These are phyloP conservation scores for Idaea dimidiata DNA, from an alignment of 2,888 invertebrate species.

Conservation along the genomic window DNA sequence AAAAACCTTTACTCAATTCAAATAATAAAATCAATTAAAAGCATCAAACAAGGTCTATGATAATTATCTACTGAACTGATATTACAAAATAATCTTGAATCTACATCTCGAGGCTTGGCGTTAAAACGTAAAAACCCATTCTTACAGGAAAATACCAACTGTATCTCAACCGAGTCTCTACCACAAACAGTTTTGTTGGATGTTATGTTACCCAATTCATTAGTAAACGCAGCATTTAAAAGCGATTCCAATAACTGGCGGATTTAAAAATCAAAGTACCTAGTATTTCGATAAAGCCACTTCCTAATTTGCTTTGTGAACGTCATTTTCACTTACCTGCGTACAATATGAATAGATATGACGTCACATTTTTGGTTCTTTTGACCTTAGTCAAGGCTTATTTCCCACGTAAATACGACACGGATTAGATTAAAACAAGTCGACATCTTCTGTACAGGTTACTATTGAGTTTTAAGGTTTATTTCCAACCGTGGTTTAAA, in stretches of 20 bases:
- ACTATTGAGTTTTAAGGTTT: not conserved
- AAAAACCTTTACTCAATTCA: not conserved
- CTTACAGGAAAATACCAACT: not conserved
- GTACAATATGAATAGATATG: not conserved
- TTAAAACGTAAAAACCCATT: not conserved
- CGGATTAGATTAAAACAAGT: not conserved
- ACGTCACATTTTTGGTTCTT: not conserved
- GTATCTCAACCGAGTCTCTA: not conserved
- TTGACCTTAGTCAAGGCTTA: not conserved
- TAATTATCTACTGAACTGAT: not conserved
- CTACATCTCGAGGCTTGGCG: not conserved
- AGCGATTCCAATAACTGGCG: not conserved
- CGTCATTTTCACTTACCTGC: not conserved
- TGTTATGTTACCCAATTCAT: not conserved
- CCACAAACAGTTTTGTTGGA: not conserved
- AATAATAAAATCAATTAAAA: not conserved
- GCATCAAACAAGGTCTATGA: not conserved
- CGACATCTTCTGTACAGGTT: too few relatives aligned
- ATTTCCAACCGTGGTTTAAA: not conserved
- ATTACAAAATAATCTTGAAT: not conserved
- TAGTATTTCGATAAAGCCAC: not conserved
- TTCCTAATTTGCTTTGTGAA: not conserved
- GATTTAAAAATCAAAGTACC: not conserved
- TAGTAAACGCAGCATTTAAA: not conserved
- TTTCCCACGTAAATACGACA: not conserved